Conservation (phyloP, 2,113 vertebrate species). For the Pedetes capensis region DNA sequence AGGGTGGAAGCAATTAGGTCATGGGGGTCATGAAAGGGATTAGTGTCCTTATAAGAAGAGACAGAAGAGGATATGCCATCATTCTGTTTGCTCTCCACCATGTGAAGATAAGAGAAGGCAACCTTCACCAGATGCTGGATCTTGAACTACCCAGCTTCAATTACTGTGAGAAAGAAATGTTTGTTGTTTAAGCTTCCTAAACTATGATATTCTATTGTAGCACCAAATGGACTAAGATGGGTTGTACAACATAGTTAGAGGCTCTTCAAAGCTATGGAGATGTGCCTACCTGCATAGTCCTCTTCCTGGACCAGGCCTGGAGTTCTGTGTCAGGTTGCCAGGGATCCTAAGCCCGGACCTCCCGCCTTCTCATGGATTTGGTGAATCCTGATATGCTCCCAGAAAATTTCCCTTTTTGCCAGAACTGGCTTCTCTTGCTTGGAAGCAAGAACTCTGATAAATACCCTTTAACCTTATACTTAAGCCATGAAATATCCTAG, state of each 20-base stretch:
- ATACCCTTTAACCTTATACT: not conserved
- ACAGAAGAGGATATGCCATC: not conserved
- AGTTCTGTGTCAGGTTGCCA: not conserved
- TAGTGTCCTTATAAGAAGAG: not conserved
- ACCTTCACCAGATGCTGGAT: not conserved
- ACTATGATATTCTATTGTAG: not conserved
- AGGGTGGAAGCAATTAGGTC: not conserved
- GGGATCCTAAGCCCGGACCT: not conserved
- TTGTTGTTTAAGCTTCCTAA: not conserved
- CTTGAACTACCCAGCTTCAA: not conserved
- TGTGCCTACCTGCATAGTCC: not conserved
- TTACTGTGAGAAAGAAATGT: not conserved
- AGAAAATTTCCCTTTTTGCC: not conserved
- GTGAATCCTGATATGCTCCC: not conserved
- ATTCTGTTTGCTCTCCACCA: not conserved
- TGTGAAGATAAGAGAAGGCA: not conserved
- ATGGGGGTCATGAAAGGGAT: not conserved
- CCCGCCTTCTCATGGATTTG: not conserved
- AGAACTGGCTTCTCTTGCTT: not conserved
- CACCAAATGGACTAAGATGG: not conserved
- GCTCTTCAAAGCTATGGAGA: not conserved
- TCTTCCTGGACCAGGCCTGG: not conserved
- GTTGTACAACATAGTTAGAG: not conserved
- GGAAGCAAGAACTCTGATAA: not conserved
- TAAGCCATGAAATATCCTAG: no score